Base-by-base conservation (phyloP, 1,140 invertebrate species). In the Drosophila quadrilineata region DNA sequence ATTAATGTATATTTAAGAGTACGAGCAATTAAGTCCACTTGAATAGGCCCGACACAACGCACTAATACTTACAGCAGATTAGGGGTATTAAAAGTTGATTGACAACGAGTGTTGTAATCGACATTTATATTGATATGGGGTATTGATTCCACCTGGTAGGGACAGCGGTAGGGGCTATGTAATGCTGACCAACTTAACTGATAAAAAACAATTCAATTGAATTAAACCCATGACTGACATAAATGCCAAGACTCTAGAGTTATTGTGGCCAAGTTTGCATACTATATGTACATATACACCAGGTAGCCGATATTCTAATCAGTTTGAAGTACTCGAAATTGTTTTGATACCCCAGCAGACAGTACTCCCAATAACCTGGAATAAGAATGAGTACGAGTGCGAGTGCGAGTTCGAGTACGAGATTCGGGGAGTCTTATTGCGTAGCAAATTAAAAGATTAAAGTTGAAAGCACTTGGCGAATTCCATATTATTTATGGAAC, bases 391-490 rank as follows among this genome's bases (percentile, higher is more conserved):
- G n/a, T n/a, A n/a, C n/a, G n/a, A n/a, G n/a, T n/a, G n/a, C n/a
- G n/a, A n/a, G n/a, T n/a, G n/a, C n/a, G n/a, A n/a, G n/a, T n/a
- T n/a, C n/a, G n/a, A n/a, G n/a, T n/a, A n/a, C n/a, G n/a, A n/a
- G n/a, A n/a, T n/a, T n/a, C 6, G 3, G 26, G 3, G 3, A 22
- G 12, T 9, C 24, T 4, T 54, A 36, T 22, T 62, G 22, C 21
- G 9, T 9, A n/a, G 35, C 35, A 24, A 76, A 75, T 75, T 54
- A 75, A 59, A 56, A 57, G 73, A 67, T 76, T 56, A 60, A 56
- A 38, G n/a, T 10, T 22, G 10, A 19, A 10, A 41, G 12, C 19
- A 53, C 40, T 48, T 48, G 10, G 10, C 22, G 5, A 54, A 19
- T 40, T 45, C 46, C 14, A 19, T 26, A 10, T n/a, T n/a, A n/a